A percentile compares a stretch with the other conserved stretches of the same genome.
These are phyloP conservation scores for Leptinotarsa haldemani DNA, from an alignment of 2,888 invertebrate species.

Conservation along the genomic window DNA sequence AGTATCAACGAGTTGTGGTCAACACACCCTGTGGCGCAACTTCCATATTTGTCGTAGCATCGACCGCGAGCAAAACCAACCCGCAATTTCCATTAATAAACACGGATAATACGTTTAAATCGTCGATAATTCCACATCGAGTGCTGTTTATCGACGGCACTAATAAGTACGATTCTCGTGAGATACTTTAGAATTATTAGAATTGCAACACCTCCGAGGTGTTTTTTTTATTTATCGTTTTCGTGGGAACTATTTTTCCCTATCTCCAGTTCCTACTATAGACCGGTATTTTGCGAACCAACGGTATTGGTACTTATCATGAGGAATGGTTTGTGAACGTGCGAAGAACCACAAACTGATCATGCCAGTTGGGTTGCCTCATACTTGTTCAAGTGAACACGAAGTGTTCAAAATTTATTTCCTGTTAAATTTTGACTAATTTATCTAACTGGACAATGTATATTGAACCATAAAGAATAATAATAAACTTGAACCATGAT, in stretches of 20 bases:
- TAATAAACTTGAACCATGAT: too few species aligned
- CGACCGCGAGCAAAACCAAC: slow-evolving; percentile 9
- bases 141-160: neutral
- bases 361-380: neutral
- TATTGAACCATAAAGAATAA: too few species aligned
- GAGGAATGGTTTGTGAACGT: neutral
- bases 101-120: slow-evolving; percentile 26
- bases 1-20: neutral
- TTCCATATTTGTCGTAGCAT: slow-evolving; percentile 9
- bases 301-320: neutral
- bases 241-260: slow-evolving; percentile 12
- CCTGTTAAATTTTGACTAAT: too few species aligned
- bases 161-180: slow-evolving; percentile 33
- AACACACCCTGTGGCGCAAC: slow-evolving; percentile 22
- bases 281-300: slow-evolving; percentile 13
- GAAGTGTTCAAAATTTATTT: too few species aligned
- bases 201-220: slow-evolving; percentile 11
- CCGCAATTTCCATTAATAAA: slow-evolving; percentile 30
- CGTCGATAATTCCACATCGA: slow-evolving; percentile 22
- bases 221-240: neutral
- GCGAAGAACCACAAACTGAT: neutral
- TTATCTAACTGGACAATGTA: too few species aligned
- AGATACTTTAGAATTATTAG: slow-evolving; percentile 31
- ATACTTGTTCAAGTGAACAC: too few species aligned
- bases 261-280: neutral